Evolutionary conservation across 2,797 vertebrate species (phyloP), one percentile per base, ranked within the genome.

Genomic region (Botia kubotai): DNA sequence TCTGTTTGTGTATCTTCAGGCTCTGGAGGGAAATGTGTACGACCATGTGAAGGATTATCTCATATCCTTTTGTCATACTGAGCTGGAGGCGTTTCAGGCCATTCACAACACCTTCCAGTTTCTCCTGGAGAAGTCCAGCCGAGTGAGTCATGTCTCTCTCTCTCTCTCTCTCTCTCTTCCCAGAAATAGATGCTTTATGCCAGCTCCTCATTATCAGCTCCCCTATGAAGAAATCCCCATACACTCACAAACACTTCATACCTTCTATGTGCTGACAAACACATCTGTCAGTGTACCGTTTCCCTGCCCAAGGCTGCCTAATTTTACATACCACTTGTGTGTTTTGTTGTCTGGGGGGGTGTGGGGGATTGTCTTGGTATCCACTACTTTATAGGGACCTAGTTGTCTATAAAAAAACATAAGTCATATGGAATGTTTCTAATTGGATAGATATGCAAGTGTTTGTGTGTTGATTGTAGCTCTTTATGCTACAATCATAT

Each of bases 21-120:
- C 94, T 84, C 94, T 99, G 75, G 97, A 98, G 82, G 97, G 97
- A 75, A 96, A 95, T 82, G 92, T 99, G 26, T 98, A 96, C 23
- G 97, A 98, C 86, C 97, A 99, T 57, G 95, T 98, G 57, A 99
- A 99, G 91, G 97, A 98, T 90, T 99, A 98, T 92, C 94, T 99
- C 90, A 95, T 98, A 88, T 94, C 96, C 53, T 95, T 98, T 91
- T 98, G 95, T 92, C 95, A 94, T 75, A 97, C 96, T 16, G 97
- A 99, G 80, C 93, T 98, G 80, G 97, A 98, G 89, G 94, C 95
- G 4, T 98, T 96, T 81, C 97, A 98, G 91, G 95, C 96, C 80
- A 92, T 96, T 82, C 97, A 99, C 87, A 98, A 93, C 91, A 97
- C 97, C n/a, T 98, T 97, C 93, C 97, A 98, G 88, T 98, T 97